phyloP scores from a whole-genome alignment of 2,797 vertebrate genomes.

The Trachops cirrhosus region DNA sequence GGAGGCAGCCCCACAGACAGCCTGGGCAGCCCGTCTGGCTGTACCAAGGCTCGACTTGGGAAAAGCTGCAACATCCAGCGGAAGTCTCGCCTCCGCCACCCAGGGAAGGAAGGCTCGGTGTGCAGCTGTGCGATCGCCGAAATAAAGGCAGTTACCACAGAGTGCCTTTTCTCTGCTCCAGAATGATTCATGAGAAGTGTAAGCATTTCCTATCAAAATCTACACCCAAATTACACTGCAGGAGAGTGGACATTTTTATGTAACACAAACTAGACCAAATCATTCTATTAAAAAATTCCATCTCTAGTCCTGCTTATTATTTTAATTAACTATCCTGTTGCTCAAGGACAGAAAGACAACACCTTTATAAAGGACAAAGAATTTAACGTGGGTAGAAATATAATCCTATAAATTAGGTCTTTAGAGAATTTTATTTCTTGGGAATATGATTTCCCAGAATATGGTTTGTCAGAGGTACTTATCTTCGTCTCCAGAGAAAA shows the following conservation, averaged over 20 bases:
- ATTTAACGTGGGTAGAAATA: neutral
- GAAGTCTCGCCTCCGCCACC: neutral
- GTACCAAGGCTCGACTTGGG: neutral
- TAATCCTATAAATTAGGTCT: neutral
- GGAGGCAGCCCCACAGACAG: neutral
- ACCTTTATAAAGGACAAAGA: neutral
- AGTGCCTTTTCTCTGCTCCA: neutral
- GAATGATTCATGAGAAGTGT: neutral
- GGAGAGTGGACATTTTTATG: neutral
- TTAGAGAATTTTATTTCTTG: neutral
- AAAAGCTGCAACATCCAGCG: neutral
- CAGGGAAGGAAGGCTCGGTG: neutral
- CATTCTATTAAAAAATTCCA: neutral
- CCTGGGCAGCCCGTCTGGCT: neutral
- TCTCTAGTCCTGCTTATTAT: neutral
- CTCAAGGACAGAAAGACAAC: slow-evolving; percentile 12
- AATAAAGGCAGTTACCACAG: neutral
- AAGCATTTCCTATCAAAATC: slow-evolving; percentile 15
- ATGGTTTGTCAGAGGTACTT: neutral
- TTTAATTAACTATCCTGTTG: neutral
- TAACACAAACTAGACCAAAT: slow-evolving; percentile 7
- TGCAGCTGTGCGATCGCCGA: neutral
- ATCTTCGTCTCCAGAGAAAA: neutral
- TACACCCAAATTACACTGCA: neutral
- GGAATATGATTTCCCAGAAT: neutral